These are phyloP conservation scores for Rhamphomyia laevipes DNA, from an alignment of 2,888 invertebrate species.

Conservation along the genomic window DNA sequence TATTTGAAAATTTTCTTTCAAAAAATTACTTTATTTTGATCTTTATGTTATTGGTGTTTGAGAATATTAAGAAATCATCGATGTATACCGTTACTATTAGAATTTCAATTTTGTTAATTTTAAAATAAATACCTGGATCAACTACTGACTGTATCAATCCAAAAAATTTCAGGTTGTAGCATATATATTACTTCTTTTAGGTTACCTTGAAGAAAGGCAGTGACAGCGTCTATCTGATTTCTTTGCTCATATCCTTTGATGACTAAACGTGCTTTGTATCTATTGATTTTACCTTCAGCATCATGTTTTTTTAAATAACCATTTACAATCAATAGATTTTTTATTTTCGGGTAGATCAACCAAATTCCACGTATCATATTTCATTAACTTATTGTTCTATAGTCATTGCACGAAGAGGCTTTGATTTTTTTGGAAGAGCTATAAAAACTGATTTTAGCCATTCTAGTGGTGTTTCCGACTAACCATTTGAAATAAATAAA, in stretches of 20 bases:
- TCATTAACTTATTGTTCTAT: too few relatives aligned
- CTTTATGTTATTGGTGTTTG: too few relatives aligned
- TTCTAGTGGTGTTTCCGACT: too few relatives aligned
- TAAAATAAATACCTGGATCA: not conserved
- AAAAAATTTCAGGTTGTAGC: not conserved
- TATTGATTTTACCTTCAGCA: too few relatives aligned
- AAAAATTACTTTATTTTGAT: too few relatives aligned
- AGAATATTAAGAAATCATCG: not conserved
- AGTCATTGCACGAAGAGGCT: too few relatives aligned
- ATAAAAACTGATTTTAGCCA: too few relatives aligned
- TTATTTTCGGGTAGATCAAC: conserved; percentile 2
- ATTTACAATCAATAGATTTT: conserved; percentile 3
- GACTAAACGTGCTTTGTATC: too few relatives aligned
- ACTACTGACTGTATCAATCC: not conserved
- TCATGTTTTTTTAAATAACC: conserved; percentile 7
- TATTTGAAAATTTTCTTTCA: too few relatives aligned
- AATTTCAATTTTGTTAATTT: not conserved
- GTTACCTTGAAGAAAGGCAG: conserved; percentile 4
- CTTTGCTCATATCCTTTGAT: conserved; percentile 4
- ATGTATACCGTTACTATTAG: not conserved
- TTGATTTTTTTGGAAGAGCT: too few relatives aligned
- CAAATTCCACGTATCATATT: conserved; percentile 5
- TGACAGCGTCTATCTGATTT: conserved; percentile 4
- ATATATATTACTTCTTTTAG: too few relatives aligned
- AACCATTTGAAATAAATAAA: too few relatives aligned